Evolutionary conservation across 2,113 vertebrate genomes (phyloP).

Genomic region (Lampris incognitus): DNA sequence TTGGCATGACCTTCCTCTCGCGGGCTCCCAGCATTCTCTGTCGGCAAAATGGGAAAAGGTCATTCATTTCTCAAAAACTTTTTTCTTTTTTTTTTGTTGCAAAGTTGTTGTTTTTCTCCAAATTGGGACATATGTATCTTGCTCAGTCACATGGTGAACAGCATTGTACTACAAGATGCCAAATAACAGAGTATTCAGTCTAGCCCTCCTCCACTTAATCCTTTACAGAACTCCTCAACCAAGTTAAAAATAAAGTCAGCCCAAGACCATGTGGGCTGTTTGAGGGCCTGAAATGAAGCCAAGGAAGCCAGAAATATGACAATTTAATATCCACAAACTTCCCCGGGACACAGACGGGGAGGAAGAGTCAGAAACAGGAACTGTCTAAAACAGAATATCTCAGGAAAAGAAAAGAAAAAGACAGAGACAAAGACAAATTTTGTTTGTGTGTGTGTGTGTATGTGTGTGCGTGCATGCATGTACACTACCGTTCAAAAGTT

Average conservation of each 20-base stretch:
- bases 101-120: not conserved
- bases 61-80: not conserved
- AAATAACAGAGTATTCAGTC: not conserved
- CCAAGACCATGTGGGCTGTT: constrained; percentile 65
- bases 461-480: not conserved
- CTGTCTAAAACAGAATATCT: constrained; percentile 46
- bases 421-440: constrained; percentile 1
- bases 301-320: constrained; percentile 73
- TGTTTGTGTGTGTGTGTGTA: not conserved
- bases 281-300: constrained; percentile 58
- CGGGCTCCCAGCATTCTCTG: constrained; percentile 86
- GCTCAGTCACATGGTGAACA: not conserved
- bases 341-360: constrained; percentile 49
- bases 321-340: constrained; percentile 71
- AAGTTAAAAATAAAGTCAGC: constrained; percentile 53
- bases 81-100: not conserved
- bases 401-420: constrained; percentile 1
- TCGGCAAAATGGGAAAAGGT: constrained; percentile 1
- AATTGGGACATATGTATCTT: not conserved
- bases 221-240: constrained; percentile 25
- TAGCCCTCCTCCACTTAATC: constrained; percentile 15
- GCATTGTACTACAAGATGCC: not conserved
- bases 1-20: constrained; percentile 81
- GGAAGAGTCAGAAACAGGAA: constrained; percentile 40
- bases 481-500: too few species aligned